These are phyloP conservation scores for Formicarius rufipectus DNA, from an alignment of 2,113 vertebrate species.

Conservation along the genomic window DNA sequence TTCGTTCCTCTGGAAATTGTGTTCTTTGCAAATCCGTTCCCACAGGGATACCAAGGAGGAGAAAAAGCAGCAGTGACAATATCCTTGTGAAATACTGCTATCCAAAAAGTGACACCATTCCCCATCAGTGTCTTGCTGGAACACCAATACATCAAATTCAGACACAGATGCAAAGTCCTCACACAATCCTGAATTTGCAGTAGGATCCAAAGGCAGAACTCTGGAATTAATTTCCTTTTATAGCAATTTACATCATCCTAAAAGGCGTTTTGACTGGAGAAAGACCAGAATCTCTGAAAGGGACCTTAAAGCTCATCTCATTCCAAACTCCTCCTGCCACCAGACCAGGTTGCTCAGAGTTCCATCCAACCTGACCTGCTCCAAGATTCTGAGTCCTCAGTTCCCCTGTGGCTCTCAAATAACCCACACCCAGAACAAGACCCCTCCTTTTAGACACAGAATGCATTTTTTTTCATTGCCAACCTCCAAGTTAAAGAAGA, in stretches of 20 bases:
- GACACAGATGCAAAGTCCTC: background rate
- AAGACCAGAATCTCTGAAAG: background rate
- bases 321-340: background rate
- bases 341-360: background rate
- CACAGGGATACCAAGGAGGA: background rate
- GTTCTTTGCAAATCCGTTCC: background rate
- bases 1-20: background rate
- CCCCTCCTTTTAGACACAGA: background rate
- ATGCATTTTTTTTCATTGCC: background rate
- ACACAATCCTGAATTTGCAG: background rate
- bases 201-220: background rate
- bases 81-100: background rate
- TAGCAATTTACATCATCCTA: background rate
- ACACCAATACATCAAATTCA: background rate
- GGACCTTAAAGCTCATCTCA: background rate
- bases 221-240: background rate
- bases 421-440: background rate
- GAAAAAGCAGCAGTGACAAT: background rate
- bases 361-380: background rate
- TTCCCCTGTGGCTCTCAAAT: background rate
- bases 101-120: fast-evolving
- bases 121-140: background rate
- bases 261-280: background rate
- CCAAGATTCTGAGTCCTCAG: background rate
- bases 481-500: background rate